phyloP scores from a whole-genome alignment of 1,140 invertebrate species.

The Drosophila subpulchrella region DNA sequence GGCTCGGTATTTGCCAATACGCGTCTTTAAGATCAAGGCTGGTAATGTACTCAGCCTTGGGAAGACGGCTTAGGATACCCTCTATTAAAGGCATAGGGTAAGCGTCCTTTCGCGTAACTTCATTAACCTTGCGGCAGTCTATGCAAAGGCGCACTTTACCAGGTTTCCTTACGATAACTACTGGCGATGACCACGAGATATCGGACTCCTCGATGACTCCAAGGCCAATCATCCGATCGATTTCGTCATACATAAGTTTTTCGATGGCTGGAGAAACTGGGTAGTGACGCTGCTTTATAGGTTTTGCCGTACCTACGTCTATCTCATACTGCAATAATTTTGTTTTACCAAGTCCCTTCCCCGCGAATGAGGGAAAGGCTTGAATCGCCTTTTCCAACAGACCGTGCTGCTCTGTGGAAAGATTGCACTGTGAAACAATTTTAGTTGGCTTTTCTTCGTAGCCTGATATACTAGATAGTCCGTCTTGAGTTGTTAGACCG shows the following conservation, averaged over 20 bases:
- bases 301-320: slow-evolving; percentile 1
- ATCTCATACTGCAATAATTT: slow-evolving; percentile 3
- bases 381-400: neutral
- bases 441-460: neutral
- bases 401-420: neutral
- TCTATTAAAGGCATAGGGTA: slow-evolving; percentile 12
- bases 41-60: slow-evolving; percentile 5
- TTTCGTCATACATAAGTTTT: slow-evolving; percentile 18
- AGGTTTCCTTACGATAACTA: slow-evolving; percentile 6
- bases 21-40: slow-evolving; percentile 14
- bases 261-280: slow-evolving; percentile 18
- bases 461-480: neutral
- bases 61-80: slow-evolving; percentile 4
- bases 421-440: no score
- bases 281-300: slow-evolving; percentile 16
- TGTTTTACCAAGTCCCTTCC: slow-evolving; percentile 8
- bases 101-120: slow-evolving; percentile 16
- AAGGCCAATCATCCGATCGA: slow-evolving; percentile 7
- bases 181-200: slow-evolving; percentile 17
- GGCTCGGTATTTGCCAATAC: slow-evolving; percentile 9
- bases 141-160: slow-evolving; percentile 1
- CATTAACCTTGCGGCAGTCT: slow-evolving; percentile 6
- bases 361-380: no score
- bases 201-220: slow-evolving; percentile 22
- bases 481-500: neutral